Percentiles rank a stretch among this genome's conserved stretches.
phyloP scores from a whole-genome alignment of 2,113 vertebrate genomes.

The Chamaea fasciata region DNA sequence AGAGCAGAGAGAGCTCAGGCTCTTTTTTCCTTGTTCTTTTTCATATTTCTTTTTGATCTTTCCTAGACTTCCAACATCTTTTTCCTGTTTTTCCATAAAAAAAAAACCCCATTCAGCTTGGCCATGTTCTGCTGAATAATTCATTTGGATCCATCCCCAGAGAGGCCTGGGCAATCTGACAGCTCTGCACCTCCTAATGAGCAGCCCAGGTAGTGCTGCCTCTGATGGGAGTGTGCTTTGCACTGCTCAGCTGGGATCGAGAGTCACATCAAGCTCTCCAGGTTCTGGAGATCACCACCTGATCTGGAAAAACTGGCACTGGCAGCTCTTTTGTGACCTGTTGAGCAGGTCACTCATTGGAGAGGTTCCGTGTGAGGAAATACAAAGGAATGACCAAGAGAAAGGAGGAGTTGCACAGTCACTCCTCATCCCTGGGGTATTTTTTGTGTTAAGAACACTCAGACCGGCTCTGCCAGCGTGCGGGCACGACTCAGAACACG shows the following conservation, averaged over 20 bases:
- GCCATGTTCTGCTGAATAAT: neutral
- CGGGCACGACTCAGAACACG: neutral
- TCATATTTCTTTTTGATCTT: neutral
- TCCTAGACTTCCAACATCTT: neutral
- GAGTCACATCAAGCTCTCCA: neutral
- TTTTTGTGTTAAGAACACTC: neutral
- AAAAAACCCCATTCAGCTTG: neutral
- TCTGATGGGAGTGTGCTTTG: neutral
- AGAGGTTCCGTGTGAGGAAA: neutral
- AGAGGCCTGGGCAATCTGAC: neutral
- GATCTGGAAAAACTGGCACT: neutral
- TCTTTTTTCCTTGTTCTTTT: neutral
- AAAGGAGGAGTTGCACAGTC: neutral
- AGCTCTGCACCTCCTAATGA: neutral
- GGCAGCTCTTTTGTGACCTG: neutral
- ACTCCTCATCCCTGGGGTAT: neutral
- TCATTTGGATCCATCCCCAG: neutral
- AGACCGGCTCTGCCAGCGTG: neutral
- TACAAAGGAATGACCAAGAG: neutral
- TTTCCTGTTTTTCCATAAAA: neutral
- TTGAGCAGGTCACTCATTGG: neutral
- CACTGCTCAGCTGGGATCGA: neutral
- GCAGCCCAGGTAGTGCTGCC: neutral
- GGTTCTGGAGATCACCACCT: neutral
- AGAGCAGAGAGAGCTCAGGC: neutral